phyloP scores from a whole-genome alignment of 2,888 invertebrate species.

The Sisyra terminalis region DNA sequence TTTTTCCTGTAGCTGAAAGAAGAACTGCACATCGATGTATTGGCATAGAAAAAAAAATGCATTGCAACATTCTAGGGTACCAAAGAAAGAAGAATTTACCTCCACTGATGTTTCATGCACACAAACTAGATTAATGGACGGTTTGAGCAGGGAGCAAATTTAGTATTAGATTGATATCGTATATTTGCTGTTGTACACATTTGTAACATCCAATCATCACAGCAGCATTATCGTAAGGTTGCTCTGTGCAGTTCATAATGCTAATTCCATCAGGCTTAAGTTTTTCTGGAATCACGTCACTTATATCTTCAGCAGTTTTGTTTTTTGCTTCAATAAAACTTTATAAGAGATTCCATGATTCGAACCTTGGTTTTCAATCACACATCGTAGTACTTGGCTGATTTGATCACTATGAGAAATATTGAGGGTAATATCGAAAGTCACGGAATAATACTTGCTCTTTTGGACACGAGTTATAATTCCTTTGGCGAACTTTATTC shows the following conservation, averaged over 20 bases:
- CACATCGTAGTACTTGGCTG: constrained; percentile 14
- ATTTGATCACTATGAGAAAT: constrained; percentile 13
- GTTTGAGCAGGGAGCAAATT: constrained; percentile 10
- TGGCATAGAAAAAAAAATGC: constrained; percentile 13
- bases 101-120: constrained; percentile 8
- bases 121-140: constrained; percentile 11
- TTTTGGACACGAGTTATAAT: constrained; percentile 8
- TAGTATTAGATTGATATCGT: constrained; percentile 13
- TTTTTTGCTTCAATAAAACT: constrained; percentile 15
- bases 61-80: constrained; percentile 12
- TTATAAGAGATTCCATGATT: constrained; percentile 15
- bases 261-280: constrained; percentile 13
- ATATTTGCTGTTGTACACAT: constrained; percentile 12
- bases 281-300: constrained; percentile 13
- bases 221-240: constrained; percentile 17
- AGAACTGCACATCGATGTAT: constrained; percentile 14
- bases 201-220: constrained; percentile 13
- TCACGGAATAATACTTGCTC: constrained; percentile 9
- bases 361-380: constrained; percentile 13
- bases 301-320: constrained; percentile 15
- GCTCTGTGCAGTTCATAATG: constrained; percentile 15
- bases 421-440: constrained; percentile 9
- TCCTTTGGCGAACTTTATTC: constrained; percentile 8
- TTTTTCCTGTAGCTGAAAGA: constrained; percentile 12
- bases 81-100: constrained; percentile 9